These are phyloP conservation scores for Nothoprocta pentlandii DNA, from an alignment of 2,113 vertebrate genomes.

Conservation along the genomic window DNA sequence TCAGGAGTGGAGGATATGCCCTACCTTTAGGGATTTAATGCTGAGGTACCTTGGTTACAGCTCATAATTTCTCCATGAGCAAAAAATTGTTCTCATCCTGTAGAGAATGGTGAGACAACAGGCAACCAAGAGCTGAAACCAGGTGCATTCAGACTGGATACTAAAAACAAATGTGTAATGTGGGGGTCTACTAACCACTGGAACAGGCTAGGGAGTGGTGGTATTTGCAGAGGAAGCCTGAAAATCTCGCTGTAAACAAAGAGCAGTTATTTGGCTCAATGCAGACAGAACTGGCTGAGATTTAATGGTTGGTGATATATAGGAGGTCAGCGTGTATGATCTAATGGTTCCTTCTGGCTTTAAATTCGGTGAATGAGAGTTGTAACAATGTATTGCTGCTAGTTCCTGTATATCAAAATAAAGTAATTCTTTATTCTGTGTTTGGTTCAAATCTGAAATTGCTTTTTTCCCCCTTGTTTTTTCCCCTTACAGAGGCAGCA, in stretches of 20 bases:
- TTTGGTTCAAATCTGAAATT: neutral
- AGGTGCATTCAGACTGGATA: neutral
- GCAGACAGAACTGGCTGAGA: neutral
- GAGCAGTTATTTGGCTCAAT: neutral
- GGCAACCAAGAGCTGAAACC: neutral
- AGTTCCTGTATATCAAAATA: neutral
- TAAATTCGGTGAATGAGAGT: slow-evolving; percentile 12
- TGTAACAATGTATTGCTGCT: slow-evolving; percentile 2
- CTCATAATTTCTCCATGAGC: neutral
- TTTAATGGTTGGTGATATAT: neutral
- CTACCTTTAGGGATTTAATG: neutral
- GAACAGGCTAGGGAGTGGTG: neutral
- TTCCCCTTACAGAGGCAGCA: neutral
- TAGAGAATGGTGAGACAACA: neutral
- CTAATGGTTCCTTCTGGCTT: neutral
- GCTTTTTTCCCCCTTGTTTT: neutral
- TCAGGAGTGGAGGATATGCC: neutral
- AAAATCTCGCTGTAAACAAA: neutral
- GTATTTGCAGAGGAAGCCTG: neutral
- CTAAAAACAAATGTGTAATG: neutral
- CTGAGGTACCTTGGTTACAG: neutral
- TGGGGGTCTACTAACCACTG: neutral
- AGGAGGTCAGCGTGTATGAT: neutral
- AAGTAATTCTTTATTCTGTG: neutral
- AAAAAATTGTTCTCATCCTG: neutral